These are phyloP conservation scores for Scelioninae gen. 1 DNA, from an alignment of 2,888 invertebrate species.

Conservation along the genomic window DNA sequence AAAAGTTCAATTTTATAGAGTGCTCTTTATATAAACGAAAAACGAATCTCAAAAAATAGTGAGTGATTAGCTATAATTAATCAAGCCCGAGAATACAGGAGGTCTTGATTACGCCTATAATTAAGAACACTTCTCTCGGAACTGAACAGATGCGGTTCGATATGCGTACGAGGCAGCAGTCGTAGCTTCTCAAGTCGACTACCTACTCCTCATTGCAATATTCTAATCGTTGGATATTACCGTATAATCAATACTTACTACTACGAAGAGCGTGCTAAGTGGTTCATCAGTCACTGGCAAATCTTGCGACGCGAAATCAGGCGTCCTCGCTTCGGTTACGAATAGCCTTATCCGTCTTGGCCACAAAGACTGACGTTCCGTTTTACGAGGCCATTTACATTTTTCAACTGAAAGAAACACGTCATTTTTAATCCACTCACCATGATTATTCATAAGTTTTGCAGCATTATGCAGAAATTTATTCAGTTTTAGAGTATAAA, in stretches of 20 bases:
- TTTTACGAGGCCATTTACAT: conserved; percentile 37
- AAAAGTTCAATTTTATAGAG: background rate
- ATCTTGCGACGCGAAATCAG: conserved; percentile 59
- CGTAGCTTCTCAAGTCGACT: conserved; percentile 48
- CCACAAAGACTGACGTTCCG: conserved; percentile 33
- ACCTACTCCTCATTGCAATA: conserved; percentile 54
- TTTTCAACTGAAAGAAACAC: conserved; percentile 17
- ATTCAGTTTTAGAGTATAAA: background rate
- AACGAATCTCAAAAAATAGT: background rate
- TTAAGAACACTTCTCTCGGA: conserved; percentile 56
- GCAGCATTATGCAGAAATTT: conserved; percentile 4
- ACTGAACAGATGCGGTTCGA: conserved; percentile 63
- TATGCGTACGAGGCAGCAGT: conserved; percentile 52
- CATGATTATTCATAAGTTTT: conserved; percentile 28
- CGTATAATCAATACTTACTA: conserved; percentile 70
- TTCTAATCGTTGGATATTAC: conserved; percentile 62
- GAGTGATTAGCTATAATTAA: conserved; percentile 35
- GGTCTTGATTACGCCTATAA: conserved; percentile 54
- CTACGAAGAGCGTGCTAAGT: conserved; percentile 69
- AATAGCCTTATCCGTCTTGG: conserved; percentile 63
- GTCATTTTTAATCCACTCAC: conserved; percentile 21
- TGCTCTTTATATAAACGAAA: background rate
- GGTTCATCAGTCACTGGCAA: conserved; percentile 68
- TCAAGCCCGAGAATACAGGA: conserved; percentile 4
- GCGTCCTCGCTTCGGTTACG: conserved; percentile 50